phyloP scores from a whole-genome alignment of 2,888 invertebrate species.

The Drosophila monieri region DNA sequence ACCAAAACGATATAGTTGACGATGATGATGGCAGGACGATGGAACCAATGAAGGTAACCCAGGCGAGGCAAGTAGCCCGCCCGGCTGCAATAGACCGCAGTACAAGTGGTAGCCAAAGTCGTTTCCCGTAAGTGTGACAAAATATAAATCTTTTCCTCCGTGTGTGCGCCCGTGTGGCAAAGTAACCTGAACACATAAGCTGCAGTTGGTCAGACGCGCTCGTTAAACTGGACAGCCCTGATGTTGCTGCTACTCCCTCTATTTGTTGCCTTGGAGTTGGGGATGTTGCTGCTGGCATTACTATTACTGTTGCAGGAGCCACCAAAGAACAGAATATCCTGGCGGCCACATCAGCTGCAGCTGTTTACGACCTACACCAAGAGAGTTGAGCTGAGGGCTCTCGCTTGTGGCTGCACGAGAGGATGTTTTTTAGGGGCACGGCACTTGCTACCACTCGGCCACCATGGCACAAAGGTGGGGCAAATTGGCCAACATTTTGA shows the following conservation, averaged over 20 bases:
- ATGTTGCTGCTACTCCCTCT: constrained; percentile 35
- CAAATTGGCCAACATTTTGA: constrained; percentile 14
- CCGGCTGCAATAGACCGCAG: constrained; percentile 28
- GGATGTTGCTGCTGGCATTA: not conserved
- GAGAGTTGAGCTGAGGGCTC: constrained; percentile 50
- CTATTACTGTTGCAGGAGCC: not conserved
- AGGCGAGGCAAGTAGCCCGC: constrained; percentile 18
- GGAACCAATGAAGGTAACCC: constrained; percentile 48
- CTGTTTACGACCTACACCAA: constrained; percentile 77
- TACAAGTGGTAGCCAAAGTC: constrained; percentile 56
- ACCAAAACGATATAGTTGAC: constrained; percentile 40
- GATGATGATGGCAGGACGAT: constrained; percentile 47
- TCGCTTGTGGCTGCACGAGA: constrained; percentile 33
- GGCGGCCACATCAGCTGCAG: constrained; percentile 58
- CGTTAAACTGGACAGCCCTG: constrained; percentile 57
- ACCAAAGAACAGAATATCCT: constrained; percentile 28
- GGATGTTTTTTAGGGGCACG: constrained; percentile 34
- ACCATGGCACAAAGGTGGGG: constrained; percentile 25
- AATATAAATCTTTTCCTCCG: constrained; percentile 47
- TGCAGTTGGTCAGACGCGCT: constrained; percentile 68
- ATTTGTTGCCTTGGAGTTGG: constrained; percentile 11
- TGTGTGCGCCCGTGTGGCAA: constrained; percentile 41
- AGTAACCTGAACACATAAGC: constrained; percentile 65
- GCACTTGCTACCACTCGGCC: constrained; percentile 1
- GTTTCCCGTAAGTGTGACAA: constrained; percentile 52